Conservation (phyloP, 2,113 vertebrate genomes). For the Verasper variegatus region DNA sequence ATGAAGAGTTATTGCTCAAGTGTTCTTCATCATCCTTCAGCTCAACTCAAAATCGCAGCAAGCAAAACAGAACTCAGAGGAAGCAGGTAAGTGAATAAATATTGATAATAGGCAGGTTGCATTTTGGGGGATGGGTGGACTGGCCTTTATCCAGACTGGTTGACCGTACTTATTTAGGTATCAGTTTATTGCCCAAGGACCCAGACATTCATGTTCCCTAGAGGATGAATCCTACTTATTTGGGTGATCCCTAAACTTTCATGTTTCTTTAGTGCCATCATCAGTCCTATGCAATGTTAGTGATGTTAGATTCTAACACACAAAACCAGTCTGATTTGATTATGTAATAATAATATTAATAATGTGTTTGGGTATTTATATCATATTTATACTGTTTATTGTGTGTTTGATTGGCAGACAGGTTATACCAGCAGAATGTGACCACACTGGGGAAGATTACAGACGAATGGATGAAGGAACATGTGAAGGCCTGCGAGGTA, state of each 20-base stretch:
- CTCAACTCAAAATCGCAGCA: conserved; percentile 90
- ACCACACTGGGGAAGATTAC: conserved; percentile 81
- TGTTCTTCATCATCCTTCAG: conserved; percentile 72
- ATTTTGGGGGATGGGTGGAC: neutral
- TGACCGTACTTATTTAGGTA: neutral
- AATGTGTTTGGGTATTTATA: neutral
- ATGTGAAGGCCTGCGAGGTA: conserved; percentile 91
- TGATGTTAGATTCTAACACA: no score
- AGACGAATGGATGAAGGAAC: conserved; percentile 92
- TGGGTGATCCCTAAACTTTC: no score
- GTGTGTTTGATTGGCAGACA: conserved; percentile 79
- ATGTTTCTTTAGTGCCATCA: neutral
- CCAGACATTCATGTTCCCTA: neutral
- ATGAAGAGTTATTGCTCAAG: neutral
- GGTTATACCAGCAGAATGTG: conserved; percentile 85
- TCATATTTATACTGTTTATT: neutral
- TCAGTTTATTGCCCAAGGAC: no score
- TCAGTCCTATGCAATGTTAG: neutral
- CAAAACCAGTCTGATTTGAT: no score
- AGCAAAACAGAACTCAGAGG: conserved; percentile 89
- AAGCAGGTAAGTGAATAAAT: conserved; percentile 85
- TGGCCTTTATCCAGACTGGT: neutral
- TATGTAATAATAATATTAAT: no score
- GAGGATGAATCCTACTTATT: neutral
- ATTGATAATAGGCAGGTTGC: no score